These are phyloP conservation scores for Cyprinus carpio DNA, from an alignment of 2,113 vertebrate species.

Conservation along the genomic window DNA sequence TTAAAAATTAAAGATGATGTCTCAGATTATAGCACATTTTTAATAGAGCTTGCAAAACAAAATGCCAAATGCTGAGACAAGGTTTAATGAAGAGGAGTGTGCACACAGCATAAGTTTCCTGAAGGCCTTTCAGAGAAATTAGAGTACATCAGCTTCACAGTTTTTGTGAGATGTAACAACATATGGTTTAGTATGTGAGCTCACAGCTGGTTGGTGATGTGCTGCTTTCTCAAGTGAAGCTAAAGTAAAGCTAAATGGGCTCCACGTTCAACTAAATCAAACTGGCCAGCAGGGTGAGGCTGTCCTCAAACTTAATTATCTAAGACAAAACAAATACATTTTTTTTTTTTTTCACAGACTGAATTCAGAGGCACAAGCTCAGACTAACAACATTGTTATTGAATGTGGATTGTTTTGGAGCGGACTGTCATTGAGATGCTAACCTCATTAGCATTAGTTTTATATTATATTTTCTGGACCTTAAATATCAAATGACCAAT, in stretches of 20 bases:
- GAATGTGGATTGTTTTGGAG: neutral
- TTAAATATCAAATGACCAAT: neutral
- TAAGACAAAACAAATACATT: constrained; percentile 23
- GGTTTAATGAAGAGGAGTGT: constrained; percentile 37
- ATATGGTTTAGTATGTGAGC: constrained; percentile 31
- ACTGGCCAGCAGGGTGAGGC: constrained; percentile 46
- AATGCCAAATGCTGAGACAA: constrained; percentile 18
- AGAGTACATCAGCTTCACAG: constrained; percentile 48
- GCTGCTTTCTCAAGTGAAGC: constrained; percentile 41
- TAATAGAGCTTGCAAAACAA: constrained; percentile 30
- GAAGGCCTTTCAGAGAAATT: constrained; percentile 39
- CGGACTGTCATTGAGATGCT: too few relatives aligned
- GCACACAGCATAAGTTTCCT: constrained; percentile 20
- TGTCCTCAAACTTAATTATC: constrained; percentile 52
- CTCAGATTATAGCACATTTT: constrained; percentile 4
- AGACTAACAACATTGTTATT: neutral
- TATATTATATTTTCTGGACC: neutral
- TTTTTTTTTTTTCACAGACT: constrained; percentile 6
- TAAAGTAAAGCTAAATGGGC: constrained; percentile 51
- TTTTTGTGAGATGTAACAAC: constrained; percentile 32
- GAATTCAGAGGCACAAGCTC: neutral
- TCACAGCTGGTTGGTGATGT: constrained; percentile 53
- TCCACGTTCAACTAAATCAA: constrained; percentile 53
- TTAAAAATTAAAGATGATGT: constrained; percentile 11
- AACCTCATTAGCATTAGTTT: neutral